phyloP scores from a whole-genome alignment of 2,113 vertebrate genomes.

The Scopus umbretta region DNA sequence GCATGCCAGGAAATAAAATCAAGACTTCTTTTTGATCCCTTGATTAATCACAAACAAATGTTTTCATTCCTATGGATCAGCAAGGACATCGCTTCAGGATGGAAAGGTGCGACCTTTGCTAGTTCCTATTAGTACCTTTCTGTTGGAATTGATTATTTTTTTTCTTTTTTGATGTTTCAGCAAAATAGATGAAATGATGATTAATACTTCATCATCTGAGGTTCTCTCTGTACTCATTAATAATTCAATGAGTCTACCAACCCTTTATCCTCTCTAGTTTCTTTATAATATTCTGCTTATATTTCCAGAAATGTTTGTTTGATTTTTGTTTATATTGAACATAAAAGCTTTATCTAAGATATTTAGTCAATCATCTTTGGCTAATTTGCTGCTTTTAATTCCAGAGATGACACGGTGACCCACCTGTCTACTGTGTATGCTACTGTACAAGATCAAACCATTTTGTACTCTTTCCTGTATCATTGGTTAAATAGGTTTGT shows the following conservation, averaged over 20 bases:
- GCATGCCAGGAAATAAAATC: not conserved
- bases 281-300: conserved; percentile 12
- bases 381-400: not conserved
- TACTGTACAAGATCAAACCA: not conserved
- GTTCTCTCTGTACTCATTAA: conserved; percentile 34
- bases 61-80: conserved; percentile 42
- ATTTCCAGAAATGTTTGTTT: conserved; percentile 49
- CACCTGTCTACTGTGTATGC: not conserved
- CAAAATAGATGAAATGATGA: conserved; percentile 38
- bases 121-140: not conserved
- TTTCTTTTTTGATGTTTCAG: conserved; percentile 12
- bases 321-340: not conserved
- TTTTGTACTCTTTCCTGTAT: not conserved
- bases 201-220: conserved; percentile 64
- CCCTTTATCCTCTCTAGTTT: not conserved
- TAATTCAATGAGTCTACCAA: conserved; percentile 26
- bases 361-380: not conserved
- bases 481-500: not conserved
- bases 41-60: conserved; percentile 54
- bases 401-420: not conserved
- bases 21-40: conserved; percentile 49
- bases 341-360: not conserved
- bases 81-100: not conserved
- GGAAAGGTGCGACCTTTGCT: conserved; percentile 16
- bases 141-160: not conserved